Base-by-base conservation (phyloP, 2,888 invertebrate genomes). In the Protonemura montana region DNA sequence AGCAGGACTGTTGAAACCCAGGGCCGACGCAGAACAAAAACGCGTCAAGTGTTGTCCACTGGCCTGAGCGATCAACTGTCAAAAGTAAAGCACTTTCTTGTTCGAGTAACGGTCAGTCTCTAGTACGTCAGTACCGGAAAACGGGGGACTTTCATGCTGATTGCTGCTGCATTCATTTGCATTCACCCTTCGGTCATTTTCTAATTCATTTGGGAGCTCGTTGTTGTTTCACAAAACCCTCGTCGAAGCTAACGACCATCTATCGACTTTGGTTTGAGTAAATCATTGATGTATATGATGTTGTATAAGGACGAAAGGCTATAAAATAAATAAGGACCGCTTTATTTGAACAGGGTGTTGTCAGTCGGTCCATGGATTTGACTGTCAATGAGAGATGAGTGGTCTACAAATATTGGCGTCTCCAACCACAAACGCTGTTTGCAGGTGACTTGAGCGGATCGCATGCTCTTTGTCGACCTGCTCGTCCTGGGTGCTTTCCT, bases 351-450 rank as follows among this genome's bases (percentile, higher is more conserved):
- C 84, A 59, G 3, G 59, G 76, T 59, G 28, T 28, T 28, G 84
- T 84, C 76, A 25, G 13, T 59, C 21, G 59, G 59, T 10, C 13
- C 59, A 21, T 10, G 76, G 76, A 30, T 30, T 28, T 76, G 77
- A 83, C 30, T 35, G 26, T 86, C 86, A 86, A 86, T 86, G 84
- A 78, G 83, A 86, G 85, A 86, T 84, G 87, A 87, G 87, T 87
- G 87, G 85, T 83, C 28, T 82, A 85, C 81, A 85, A 87, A 87
- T 87, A 87, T 87, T 87, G 82, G 87, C 85, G 85, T 85, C 85
- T 85, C 85, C 59, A 81, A 87, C 81, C 85, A 86, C 25, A 83
- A 25, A 78, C 3, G 78, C 28, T 78, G 59, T 59, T 59, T 59
- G 59, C 59, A 35, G 35, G 59, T 59, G 13, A 10, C 59, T 21